Evolutionary conservation across 2,113 vertebrate genomes (phyloP).

Genomic region (Sturnira hondurensis): DNA sequence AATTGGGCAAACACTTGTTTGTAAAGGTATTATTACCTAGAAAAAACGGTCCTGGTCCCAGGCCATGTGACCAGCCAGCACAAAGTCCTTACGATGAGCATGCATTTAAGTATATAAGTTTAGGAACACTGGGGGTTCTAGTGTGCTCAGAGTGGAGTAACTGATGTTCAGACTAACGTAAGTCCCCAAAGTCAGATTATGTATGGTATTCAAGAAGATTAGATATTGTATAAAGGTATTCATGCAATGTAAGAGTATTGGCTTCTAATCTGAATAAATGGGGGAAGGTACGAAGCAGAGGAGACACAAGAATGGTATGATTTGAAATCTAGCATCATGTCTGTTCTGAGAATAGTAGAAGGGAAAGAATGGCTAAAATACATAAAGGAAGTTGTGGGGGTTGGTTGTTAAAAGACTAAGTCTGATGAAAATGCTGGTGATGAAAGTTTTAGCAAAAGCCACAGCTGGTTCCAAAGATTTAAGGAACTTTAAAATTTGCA

Average conservation of each 20-base stretch:
- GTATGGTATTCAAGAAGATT: neutral
- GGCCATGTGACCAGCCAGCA: neutral
- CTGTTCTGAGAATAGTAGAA: neutral
- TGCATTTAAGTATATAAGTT: neutral
- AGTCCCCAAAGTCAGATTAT: neutral
- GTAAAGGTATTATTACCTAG: neutral
- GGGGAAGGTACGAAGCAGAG: neutral
- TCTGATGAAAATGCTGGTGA: neutral
- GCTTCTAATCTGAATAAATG: neutral
- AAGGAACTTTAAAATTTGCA: neutral
- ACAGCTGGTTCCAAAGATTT: neutral
- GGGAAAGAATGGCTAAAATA: neutral
- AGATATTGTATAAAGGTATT: neutral
- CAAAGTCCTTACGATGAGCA: fast-evolving
- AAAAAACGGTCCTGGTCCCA: neutral
- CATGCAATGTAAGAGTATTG: neutral
- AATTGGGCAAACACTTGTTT: neutral
- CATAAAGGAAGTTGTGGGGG: neutral
- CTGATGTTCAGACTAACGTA: neutral
- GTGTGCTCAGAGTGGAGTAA: neutral
- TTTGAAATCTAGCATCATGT: neutral
- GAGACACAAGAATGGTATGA: neutral
- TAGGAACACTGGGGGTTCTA: neutral
- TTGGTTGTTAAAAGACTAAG: neutral
- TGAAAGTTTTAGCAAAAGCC: neutral